Conservation (phyloP, 2,797 vertebrate species). For the Thunnus albacares region DNA sequence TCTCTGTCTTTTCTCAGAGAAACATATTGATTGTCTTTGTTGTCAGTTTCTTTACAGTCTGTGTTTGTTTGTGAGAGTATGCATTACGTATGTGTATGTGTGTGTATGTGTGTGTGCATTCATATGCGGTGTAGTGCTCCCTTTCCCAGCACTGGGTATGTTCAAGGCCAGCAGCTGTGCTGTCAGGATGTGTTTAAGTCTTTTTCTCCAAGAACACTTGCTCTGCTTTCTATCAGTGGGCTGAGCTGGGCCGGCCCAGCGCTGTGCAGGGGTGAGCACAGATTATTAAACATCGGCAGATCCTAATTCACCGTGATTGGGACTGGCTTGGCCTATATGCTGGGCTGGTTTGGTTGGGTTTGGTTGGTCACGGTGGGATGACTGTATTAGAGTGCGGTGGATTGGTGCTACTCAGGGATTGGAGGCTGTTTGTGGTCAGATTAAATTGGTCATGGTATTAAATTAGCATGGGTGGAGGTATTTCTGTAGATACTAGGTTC, state of each 20-base stretch:
- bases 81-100: conserved; percentile 13
- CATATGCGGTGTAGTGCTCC: conserved; percentile 52
- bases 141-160: conserved; percentile 66
- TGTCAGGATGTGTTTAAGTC: conserved; percentile 79
- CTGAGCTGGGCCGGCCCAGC: conserved; percentile 52
- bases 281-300: conserved; percentile 77
- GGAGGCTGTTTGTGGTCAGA: conserved; percentile 63
- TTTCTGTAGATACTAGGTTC: conserved; percentile 36
- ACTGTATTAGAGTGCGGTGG: conserved; percentile 63
- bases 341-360: conserved; percentile 62
- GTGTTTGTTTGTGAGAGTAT: conserved; percentile 36
- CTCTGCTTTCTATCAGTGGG: conserved; percentile 78
- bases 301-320: conserved; percentile 71
- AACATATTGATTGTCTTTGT: conserved; percentile 23
- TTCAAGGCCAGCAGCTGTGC: conserved; percentile 79
- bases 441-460: conserved; percentile 70
- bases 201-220: conserved; percentile 71
- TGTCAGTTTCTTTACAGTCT: conserved; percentile 31
- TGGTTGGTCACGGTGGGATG: conserved; percentile 67
- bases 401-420: conserved; percentile 46
- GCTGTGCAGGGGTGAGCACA: conserved; percentile 55
- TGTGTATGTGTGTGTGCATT: conserved; percentile 35
- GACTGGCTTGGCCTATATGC: conserved; percentile 61
- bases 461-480: conserved; percentile 63
- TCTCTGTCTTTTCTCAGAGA: conserved; percentile 14